Conservation (phyloP, 35 echinoderm and acorn worm genomes). For the Heliocidaris tuberculata region DNA sequence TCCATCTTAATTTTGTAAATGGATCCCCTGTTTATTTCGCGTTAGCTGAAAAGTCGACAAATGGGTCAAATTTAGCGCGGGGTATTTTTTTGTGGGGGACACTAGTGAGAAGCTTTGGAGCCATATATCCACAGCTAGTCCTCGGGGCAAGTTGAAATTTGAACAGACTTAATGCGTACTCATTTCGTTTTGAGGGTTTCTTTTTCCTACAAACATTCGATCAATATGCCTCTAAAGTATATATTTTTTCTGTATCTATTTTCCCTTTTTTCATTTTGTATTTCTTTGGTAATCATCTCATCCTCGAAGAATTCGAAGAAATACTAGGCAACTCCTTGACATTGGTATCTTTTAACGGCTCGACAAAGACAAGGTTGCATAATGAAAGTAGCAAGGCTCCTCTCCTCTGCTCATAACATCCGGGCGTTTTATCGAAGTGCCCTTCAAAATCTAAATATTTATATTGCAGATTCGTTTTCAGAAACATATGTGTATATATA, state of each 20-base stretch:
- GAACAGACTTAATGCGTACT: neutral
- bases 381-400: too few species aligned
- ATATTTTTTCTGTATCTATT: too few species aligned
- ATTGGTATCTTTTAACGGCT: too few species aligned
- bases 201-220: too few species aligned
- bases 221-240: too few species aligned
- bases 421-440: too few species aligned
- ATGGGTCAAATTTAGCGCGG: neutral
- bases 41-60: neutral
- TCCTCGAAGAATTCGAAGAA: neutral
- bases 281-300: neutral
- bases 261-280: neutral
- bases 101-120: neutral
- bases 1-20: constrained; percentile 22
- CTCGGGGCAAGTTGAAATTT: neutral
- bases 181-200: neutral
- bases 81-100: neutral
- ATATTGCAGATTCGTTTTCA: too few species aligned
- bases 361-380: too few species aligned
- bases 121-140: neutral
- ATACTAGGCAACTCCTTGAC: too few species aligned
- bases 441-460: too few species aligned
- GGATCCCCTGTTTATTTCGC: constrained; percentile 22
- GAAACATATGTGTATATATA: too few species aligned
- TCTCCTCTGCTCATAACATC: too few species aligned